Percentiles rank a stretch among this genome's conserved stretches.
Conservation (phyloP, 2,888 invertebrate genomes). For the Ornithoptera priamus region DNA sequence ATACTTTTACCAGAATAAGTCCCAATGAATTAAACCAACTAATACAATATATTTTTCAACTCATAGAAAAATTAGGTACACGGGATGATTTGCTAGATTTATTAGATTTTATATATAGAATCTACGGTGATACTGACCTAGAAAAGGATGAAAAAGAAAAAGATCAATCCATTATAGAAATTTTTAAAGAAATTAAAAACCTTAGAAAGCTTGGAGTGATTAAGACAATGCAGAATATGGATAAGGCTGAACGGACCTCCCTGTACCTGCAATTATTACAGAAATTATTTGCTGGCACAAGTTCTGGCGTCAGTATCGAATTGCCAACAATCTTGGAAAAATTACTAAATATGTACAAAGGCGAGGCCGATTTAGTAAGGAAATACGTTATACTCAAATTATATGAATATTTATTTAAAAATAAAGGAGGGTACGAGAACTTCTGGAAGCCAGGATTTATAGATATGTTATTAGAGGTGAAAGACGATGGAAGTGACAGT, state of each 20-base stretch:
- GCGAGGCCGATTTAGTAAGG: slow-evolving; percentile 5
- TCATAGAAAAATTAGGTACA: slow-evolving; percentile 8
- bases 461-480: slow-evolving; percentile 11
- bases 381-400: slow-evolving; percentile 23
- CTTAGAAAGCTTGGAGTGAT: slow-evolving; percentile 4
- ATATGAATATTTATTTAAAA: slow-evolving; percentile 16
- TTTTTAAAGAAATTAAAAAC: slow-evolving; percentile 14
- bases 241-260: not conserved
- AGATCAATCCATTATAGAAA: not conserved
- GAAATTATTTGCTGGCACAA: not conserved
- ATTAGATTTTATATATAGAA: slow-evolving; percentile 14
- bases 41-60: slow-evolving; percentile 6
- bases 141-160: not conserved
- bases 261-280: slow-evolving; percentile 2
- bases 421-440: slow-evolving; percentile 4
- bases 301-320: not conserved
- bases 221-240: slow-evolving; percentile 9
- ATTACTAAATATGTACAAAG: slow-evolving; percentile 16
- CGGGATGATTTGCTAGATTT: slow-evolving; percentile 11
- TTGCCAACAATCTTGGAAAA: slow-evolving; percentile 1
- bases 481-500: not conserved
- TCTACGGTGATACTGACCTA: not conserved
- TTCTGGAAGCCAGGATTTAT: slow-evolving; percentile 11
- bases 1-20: slow-evolving; percentile 7
- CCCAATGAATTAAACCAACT: slow-evolving; percentile 9